Percentiles rank a stretch among this genome's conserved stretches.
Evolutionary conservation across 2,888 invertebrate species (phyloP).

Genomic region (Mythimna ferrago): DNA sequence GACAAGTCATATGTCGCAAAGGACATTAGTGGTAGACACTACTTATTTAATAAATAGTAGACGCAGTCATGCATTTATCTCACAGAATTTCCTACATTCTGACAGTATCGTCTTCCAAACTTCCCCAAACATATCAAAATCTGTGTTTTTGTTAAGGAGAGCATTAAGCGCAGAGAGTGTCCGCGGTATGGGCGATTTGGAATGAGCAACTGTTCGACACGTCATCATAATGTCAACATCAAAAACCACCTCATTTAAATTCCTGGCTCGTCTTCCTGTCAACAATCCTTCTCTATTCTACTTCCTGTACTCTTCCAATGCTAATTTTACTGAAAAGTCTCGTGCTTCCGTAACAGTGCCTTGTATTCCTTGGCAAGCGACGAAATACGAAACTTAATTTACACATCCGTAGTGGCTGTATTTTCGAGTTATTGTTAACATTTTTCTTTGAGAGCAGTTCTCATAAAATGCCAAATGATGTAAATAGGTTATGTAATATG

Average conservation of each 20-base stretch:
- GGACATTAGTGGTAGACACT: too few species aligned
- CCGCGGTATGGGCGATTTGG: too few species aligned
- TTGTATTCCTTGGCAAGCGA: conserved; percentile 35
- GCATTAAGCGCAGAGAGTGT: too few species aligned
- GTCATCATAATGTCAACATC: conserved; percentile 29
- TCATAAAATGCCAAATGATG: background rate
- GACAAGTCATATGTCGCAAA: too few species aligned
- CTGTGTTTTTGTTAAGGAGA: too few species aligned
- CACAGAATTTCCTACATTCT: too few species aligned
- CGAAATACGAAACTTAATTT: conserved; percentile 32
- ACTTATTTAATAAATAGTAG: too few species aligned
- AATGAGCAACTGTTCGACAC: too few species aligned
- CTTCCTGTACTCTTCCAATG: conserved; percentile 30
- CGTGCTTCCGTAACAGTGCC: background rate
- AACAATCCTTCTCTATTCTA: conserved; percentile 26
- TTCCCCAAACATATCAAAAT: too few species aligned
- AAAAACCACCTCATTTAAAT: conserved; percentile 46
- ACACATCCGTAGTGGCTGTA: conserved; percentile 8
- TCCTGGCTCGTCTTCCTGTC: conserved; percentile 37
- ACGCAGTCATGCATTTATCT: too few species aligned
- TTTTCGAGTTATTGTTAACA: background rate
- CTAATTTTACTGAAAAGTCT: conserved; percentile 33
- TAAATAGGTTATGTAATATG: too few species aligned
- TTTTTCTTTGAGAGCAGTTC: background rate
- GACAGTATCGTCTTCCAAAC: too few species aligned